Percentiles rank a stretch among this genome's conserved stretches.
Evolutionary conservation across 2,113 vertebrate genomes (phyloP).

Genomic region (Marmota monax): DNA sequence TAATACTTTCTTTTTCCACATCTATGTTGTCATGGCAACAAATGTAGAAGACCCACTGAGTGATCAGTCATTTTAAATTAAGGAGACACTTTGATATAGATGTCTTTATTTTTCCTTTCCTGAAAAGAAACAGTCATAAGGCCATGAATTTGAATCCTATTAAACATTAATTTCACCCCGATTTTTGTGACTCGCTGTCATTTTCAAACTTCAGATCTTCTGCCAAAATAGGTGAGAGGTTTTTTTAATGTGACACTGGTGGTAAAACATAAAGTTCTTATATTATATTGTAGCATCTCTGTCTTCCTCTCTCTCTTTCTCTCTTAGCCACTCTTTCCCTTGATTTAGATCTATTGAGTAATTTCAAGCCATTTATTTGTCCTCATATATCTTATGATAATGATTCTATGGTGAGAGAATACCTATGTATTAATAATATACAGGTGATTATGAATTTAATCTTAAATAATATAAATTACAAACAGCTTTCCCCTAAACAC

Average conservation of each 20-base stretch:
- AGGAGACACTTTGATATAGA: not conserved
- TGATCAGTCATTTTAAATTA: constrained; percentile 31
- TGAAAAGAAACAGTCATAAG: constrained; percentile 23
- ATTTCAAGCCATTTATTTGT: not conserved
- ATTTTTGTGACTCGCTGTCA: not conserved
- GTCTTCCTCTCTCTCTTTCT: not conserved
- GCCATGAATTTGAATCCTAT: not conserved
- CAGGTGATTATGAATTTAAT: not conserved
- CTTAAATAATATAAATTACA: not conserved
- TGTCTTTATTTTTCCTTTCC: constrained; percentile 38
- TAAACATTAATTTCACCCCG: not conserved
- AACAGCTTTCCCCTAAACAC: not conserved
- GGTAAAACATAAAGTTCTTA: not conserved
- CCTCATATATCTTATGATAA: not conserved
- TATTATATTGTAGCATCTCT: not conserved
- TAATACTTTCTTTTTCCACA: not conserved
- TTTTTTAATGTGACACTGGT: not conserved
- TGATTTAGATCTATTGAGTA: not conserved
- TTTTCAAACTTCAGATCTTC: constrained; percentile 13
- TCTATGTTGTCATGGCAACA: constrained; percentile 47
- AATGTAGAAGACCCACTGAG: not conserved
- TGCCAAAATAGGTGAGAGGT: not conserved
- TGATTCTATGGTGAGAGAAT: not conserved
- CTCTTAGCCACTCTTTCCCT: not conserved
- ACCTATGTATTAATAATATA: not conserved